These are phyloP conservation scores for Meghimatium bilineatum DNA, from an alignment of 2,888 invertebrate species.

Conservation along the genomic window DNA sequence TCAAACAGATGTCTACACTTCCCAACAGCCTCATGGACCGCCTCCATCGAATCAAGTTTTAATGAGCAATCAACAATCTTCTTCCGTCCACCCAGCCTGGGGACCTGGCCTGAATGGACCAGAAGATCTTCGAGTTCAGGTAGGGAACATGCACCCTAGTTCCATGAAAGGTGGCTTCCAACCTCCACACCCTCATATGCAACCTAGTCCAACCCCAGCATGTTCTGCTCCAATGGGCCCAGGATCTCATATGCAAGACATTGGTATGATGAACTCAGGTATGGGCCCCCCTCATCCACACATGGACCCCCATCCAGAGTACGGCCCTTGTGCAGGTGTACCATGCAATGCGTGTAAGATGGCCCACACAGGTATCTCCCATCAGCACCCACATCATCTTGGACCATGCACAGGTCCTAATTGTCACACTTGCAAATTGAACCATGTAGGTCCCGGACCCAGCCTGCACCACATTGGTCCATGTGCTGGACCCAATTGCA, in stretches of 20 bases:
- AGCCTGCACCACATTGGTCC: constrained; percentile 49
- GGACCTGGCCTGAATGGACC: background rate
- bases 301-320: constrained; percentile 51
- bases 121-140: constrained; percentile 43
- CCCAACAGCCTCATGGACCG: constrained; percentile 10
- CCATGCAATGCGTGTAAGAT: constrained; percentile 38
- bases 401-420: constrained; percentile 36
- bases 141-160: constrained; percentile 26
- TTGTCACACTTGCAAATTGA: constrained; percentile 28
- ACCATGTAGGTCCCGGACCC: constrained; percentile 1
- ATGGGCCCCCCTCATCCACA: constrained; percentile 32
- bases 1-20: constrained; percentile 32
- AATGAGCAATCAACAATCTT: background rate
- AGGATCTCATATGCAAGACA: constrained; percentile 46
- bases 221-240: constrained; percentile 44
- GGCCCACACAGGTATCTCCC: background rate
- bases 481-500: constrained; percentile 61
- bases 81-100: constrained; percentile 33
- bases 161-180: constrained; percentile 44
- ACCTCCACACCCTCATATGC: constrained; percentile 47
- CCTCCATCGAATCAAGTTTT: constrained; percentile 4
- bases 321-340: constrained; percentile 47
- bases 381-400: constrained; percentile 18
- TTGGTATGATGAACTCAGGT: constrained; percentile 28
- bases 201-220: constrained; percentile 42